Conservation (phyloP, 2,797 vertebrate genomes). For the Manis javanica region DNA sequence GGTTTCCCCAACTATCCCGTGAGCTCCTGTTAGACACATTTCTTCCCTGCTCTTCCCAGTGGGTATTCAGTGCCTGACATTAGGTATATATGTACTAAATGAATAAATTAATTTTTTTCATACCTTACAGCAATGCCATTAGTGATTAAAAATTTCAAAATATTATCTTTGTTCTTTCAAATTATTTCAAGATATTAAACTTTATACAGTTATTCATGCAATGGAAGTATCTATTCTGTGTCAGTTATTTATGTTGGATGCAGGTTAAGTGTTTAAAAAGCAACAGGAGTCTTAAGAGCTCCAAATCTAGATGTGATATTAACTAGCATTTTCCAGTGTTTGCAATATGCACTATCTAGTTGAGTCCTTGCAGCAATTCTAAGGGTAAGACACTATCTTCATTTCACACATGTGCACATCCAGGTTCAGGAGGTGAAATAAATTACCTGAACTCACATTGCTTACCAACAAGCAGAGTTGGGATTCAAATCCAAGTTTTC, state of each 20-base stretch:
- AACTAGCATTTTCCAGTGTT: background rate
- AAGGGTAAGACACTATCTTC: background rate
- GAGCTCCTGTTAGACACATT: background rate
- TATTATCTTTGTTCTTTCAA: background rate
- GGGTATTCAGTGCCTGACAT: background rate
- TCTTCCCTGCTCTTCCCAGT: background rate
- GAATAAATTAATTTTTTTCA: background rate
- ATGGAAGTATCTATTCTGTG: background rate
- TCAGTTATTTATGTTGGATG: background rate
- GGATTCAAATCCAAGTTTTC: background rate
- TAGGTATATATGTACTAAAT: background rate
- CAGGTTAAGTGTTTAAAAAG: background rate
- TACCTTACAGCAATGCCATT: background rate
- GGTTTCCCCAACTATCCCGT: background rate
- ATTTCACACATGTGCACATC: background rate
- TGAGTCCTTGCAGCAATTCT: background rate
- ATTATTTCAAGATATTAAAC: background rate
- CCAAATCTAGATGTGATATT: background rate
- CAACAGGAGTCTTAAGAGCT: background rate
- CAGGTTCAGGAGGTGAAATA: background rate
- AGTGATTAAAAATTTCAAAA: background rate
- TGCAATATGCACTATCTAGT: background rate
- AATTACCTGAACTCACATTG: background rate
- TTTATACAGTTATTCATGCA: background rate
- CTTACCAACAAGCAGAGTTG: background rate